phyloP scores from a whole-genome alignment of 2,113 vertebrate species.

The Columba janthina region DNA sequence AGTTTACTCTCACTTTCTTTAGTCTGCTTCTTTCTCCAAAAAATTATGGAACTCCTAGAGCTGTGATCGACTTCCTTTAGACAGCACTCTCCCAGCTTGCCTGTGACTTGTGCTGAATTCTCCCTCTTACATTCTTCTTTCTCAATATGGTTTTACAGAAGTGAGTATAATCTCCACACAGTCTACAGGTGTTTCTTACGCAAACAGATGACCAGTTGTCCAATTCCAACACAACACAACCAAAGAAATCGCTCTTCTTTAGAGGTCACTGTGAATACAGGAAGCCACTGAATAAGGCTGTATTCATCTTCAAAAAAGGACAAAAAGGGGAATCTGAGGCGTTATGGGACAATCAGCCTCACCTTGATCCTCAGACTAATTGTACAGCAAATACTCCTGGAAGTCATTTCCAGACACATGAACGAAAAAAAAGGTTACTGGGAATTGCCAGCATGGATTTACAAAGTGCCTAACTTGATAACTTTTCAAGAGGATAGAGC shows the following conservation, averaged over 20 bases:
- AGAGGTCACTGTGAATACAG: not conserved
- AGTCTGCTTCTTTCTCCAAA: not conserved
- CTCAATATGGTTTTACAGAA: not conserved
- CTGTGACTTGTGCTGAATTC: not conserved
- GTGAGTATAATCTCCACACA: not conserved
- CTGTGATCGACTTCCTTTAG: not conserved
- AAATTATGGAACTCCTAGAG: not conserved
- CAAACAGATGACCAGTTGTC: not conserved
- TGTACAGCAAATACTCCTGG: not conserved
- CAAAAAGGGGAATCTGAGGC: not conserved
- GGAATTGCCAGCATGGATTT: not conserved
- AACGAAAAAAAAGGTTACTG: not conserved
- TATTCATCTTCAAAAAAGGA: not conserved
- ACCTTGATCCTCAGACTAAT: not conserved
- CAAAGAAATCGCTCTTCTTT: not conserved
- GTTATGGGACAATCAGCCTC: not conserved
- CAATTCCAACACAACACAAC: not conserved
- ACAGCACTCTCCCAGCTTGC: accelerated
- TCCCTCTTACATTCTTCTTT: not conserved
- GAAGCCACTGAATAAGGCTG: not conserved
- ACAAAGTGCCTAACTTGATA: not conserved
- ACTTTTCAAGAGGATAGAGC: not conserved
- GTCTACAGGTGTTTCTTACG: not conserved
- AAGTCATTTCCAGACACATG: not conserved
- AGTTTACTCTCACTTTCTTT: not conserved